A percentile compares a stretch with the other conserved stretches of the same genome.
Conservation (phyloP, 1,140 invertebrate genomes). For the Odontomachus brunneus region DNA sequence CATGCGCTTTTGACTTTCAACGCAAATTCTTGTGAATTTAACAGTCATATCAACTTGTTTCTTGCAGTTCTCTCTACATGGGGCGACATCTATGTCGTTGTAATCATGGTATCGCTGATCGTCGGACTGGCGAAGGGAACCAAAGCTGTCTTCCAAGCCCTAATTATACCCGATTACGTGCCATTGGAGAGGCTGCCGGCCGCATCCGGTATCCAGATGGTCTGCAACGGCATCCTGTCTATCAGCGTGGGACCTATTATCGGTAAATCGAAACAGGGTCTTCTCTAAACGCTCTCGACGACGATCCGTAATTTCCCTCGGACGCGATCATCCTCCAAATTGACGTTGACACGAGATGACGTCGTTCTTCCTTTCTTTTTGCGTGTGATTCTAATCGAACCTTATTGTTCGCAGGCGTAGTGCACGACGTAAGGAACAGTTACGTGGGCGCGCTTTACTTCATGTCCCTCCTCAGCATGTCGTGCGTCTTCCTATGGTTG, state of each 20-base stretch:
- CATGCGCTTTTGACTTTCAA: neutral
- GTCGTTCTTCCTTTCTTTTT: neutral
- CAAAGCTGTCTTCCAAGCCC: slow-evolving; percentile 89
- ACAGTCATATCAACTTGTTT: neutral
- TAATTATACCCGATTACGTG: slow-evolving; percentile 89
- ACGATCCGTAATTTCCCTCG: neutral
- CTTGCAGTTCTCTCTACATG: slow-evolving; percentile 64
- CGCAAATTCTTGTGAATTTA: slow-evolving; percentile 19
- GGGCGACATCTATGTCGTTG: slow-evolving; percentile 49
- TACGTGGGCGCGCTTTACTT: slow-evolving; percentile 73
- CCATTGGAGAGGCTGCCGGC: slow-evolving; percentile 88
- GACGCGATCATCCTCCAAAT: neutral
- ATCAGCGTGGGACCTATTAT: slow-evolving; percentile 82
- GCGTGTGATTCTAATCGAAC: neutral
- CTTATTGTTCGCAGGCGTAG: slow-evolving; percentile 74
- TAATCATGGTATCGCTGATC: slow-evolving; percentile 69
- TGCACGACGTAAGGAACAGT: slow-evolving; percentile 77
- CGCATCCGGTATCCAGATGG: slow-evolving; percentile 88
- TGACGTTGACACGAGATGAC: neutral
- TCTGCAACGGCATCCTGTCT: slow-evolving; percentile 85
- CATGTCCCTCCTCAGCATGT: slow-evolving; percentile 77
- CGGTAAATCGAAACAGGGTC: slow-evolving; percentile 74
- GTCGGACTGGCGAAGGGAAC: slow-evolving; percentile 90
- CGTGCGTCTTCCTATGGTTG: slow-evolving; percentile 78
- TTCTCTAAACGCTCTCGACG: neutral